Percentiles rank a stretch among this genome's conserved stretches.
These are phyloP conservation scores for Xanthorhoe spadicearia DNA, from an alignment of 2,888 invertebrate species.

Conservation along the genomic window DNA sequence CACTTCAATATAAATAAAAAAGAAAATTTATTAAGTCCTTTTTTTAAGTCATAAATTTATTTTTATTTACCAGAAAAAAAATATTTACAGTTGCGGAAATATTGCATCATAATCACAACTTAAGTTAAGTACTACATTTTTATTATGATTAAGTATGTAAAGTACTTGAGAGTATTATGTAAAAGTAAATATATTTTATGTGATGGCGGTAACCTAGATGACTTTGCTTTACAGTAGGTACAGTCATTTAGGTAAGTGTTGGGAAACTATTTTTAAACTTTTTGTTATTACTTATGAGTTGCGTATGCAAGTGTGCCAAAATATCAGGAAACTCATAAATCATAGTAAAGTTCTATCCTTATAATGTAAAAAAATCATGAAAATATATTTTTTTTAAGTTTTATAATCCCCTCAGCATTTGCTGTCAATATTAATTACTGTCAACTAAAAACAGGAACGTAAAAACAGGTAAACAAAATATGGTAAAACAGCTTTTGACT, in stretches of 20 bases:
- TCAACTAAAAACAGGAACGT: conserved; percentile 15
- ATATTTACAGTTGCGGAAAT: neutral
- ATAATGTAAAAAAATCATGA: no score
- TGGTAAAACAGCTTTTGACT: conserved; percentile 31
- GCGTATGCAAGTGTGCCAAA: no score
- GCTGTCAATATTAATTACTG: conserved; percentile 15
- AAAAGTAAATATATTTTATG: conserved; percentile 20
- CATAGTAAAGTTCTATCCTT: no score
- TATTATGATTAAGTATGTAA: neutral
- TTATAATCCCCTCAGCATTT: neutral
- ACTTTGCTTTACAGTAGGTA: conserved; percentile 18
- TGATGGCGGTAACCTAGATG: conserved; percentile 4
- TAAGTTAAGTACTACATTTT: neutral
- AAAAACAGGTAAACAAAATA: conserved; percentile 31
- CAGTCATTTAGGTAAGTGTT: conserved; percentile 7
- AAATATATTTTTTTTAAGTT: no score
- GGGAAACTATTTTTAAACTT: neutral
- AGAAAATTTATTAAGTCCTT: no score
- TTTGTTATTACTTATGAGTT: no score
- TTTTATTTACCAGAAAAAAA: neutral
- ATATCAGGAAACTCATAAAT: no score
- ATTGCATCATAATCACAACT: neutral
- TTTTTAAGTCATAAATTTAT: no score
- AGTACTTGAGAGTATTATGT: conserved; percentile 13
- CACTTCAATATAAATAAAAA: no score